Evolutionary conservation across 2,113 vertebrate genomes (phyloP).

Genomic region (Corythoichthys intestinalis): DNA sequence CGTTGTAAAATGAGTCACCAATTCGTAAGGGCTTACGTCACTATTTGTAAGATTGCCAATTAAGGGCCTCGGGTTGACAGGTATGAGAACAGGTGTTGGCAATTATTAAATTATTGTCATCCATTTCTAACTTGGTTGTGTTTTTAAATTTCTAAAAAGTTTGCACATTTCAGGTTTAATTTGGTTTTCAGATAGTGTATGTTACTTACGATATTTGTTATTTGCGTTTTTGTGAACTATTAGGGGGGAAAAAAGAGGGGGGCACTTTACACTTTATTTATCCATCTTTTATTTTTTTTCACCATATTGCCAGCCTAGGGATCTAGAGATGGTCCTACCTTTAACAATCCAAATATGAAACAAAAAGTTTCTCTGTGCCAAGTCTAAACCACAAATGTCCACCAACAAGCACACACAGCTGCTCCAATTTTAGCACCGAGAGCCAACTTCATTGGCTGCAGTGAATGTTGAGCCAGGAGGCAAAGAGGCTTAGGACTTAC

Average conservation of each 20-base stretch:
- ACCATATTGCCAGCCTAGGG: too few species aligned
- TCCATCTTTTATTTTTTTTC: too few species aligned
- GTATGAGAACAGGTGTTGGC: not conserved
- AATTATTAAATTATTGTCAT: not conserved
- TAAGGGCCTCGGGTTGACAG: too few species aligned
- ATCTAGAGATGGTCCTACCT: not conserved
- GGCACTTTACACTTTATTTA: too few species aligned
- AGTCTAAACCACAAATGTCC: not conserved
- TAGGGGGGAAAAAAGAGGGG: too few species aligned
- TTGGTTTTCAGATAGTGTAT: not conserved
- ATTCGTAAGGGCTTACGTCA: too few species aligned
- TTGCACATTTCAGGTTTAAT: not conserved
- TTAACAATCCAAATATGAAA: not conserved
- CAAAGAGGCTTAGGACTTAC: conserved; percentile 65
- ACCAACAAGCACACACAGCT: not conserved
- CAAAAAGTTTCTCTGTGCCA: not conserved
- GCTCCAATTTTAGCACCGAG: not conserved
- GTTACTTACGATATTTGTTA: not conserved
- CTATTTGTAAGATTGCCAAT: too few species aligned
- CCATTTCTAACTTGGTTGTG: not conserved
- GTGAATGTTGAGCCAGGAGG: not conserved
- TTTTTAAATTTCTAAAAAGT: not conserved
- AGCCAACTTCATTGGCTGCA: conserved; percentile 1
- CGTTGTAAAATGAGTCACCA: too few species aligned
- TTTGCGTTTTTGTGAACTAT: too few species aligned